Percentiles rank a stretch among this genome's conserved stretches.
phyloP scores from a whole-genome alignment of 2,113 vertebrate genomes.

The Rattus rattus region DNA sequence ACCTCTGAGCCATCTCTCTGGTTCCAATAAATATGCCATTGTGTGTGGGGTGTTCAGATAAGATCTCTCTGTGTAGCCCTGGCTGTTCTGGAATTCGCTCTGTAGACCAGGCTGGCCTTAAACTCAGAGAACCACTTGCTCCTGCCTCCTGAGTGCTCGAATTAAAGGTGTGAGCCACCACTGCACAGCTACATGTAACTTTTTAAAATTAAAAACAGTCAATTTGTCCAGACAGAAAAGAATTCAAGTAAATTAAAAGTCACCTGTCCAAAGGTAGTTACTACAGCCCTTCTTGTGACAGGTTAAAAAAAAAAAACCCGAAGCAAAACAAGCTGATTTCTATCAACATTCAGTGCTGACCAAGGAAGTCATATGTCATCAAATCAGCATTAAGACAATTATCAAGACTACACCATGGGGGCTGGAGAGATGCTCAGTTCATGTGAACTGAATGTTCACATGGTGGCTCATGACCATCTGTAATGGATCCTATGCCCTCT shows the following conservation, averaged over 20 bases:
- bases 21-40: not conserved
- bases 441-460: no score
- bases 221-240: not conserved
- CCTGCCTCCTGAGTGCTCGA: no score
- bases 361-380: not conserved
- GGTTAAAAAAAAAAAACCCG: not conserved
- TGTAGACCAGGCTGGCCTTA: no score
- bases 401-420: not conserved
- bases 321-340: not conserved
- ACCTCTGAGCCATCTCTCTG: not conserved
- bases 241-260: slow-evolving; percentile 44
- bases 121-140: no score
- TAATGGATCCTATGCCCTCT: no score
- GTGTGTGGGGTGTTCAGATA: not conserved
- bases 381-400: not conserved
- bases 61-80: not conserved
- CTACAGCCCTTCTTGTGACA: not conserved
- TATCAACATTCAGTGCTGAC: slow-evolving; percentile 39
- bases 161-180: no score
- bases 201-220: not conserved
- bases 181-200: no score
- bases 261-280: not conserved
- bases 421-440: no score
- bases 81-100: no score
- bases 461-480: no score